phyloP scores from a whole-genome alignment of 2,113 vertebrate genomes.

The Ramphastos sulfuratus region DNA sequence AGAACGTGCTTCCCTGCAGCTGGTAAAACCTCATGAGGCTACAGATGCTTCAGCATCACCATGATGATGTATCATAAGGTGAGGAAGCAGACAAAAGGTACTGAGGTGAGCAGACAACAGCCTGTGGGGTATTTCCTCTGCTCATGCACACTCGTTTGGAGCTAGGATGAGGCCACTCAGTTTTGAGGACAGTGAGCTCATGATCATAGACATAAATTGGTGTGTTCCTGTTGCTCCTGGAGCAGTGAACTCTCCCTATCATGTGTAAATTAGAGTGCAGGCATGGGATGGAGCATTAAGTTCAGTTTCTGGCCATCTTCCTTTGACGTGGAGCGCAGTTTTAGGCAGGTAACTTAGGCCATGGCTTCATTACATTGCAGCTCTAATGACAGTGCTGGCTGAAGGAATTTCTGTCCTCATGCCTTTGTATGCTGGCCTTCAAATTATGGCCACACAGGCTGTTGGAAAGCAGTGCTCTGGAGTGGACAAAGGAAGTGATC shows the following conservation, averaged over 20 bases:
- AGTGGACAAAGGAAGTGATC: neutral
- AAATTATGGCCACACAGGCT: neutral
- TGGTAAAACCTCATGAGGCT: neutral
- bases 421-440: neutral
- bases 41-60: neutral
- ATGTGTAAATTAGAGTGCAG: constrained; percentile 47
- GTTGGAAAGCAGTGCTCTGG: neutral
- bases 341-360: constrained; percentile 14
- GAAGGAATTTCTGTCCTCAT: constrained; percentile 7
- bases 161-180: neutral
- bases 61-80: neutral
- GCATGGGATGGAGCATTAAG: neutral
- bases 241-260: constrained; percentile 16
- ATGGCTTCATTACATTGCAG: constrained; percentile 18
- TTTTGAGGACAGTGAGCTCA: neutral
- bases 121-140: neutral
- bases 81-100: neutral
- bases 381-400: constrained; percentile 8
- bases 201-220: neutral
- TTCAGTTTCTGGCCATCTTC: neutral
- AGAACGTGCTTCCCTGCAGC: neutral
- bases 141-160: neutral
- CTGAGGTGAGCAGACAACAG: neutral
- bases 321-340: neutral
- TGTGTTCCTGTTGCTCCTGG: neutral